Evolutionary conservation across 2,113 vertebrate genomes (phyloP).

Genomic region (Alethe diademata): DNA sequence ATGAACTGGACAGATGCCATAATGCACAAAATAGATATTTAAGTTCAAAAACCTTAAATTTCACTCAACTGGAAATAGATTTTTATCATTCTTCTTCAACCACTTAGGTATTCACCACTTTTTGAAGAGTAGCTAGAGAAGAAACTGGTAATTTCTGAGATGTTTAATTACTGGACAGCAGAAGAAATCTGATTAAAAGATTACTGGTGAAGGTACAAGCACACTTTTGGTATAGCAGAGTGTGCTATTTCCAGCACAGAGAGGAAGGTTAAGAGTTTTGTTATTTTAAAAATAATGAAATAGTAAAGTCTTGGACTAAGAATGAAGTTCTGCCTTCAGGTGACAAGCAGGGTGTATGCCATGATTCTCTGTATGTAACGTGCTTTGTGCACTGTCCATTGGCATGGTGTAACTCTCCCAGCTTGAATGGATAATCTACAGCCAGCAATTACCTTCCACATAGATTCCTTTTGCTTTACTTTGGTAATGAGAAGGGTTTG

Average conservation of each 20-base stretch:
- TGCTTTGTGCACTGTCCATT: background rate
- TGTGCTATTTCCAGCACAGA: background rate
- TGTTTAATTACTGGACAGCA: background rate
- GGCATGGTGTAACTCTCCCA: background rate
- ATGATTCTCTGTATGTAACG: background rate
- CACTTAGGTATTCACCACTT: background rate
- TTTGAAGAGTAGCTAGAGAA: background rate
- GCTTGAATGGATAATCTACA: background rate
- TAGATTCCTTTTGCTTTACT: background rate
- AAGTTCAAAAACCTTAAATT: background rate
- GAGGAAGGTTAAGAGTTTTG: background rate
- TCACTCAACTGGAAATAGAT: background rate
- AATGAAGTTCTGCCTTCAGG: background rate
- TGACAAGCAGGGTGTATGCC: fast-evolving
- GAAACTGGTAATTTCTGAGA: background rate
- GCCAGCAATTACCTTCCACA: fast-evolving
- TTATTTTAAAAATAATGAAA: background rate
- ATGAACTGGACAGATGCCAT: background rate
- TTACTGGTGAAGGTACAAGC: background rate
- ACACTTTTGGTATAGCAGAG: background rate
- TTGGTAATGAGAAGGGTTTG: background rate
- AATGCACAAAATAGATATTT: background rate
- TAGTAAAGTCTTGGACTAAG: background rate
- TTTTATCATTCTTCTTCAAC: background rate
- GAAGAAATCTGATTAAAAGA: background rate